Percentiles rank a stretch among this genome's conserved stretches.
Evolutionary conservation across 2,888 invertebrate genomes (phyloP).

Genomic region (Agrochola circellaris): DNA sequence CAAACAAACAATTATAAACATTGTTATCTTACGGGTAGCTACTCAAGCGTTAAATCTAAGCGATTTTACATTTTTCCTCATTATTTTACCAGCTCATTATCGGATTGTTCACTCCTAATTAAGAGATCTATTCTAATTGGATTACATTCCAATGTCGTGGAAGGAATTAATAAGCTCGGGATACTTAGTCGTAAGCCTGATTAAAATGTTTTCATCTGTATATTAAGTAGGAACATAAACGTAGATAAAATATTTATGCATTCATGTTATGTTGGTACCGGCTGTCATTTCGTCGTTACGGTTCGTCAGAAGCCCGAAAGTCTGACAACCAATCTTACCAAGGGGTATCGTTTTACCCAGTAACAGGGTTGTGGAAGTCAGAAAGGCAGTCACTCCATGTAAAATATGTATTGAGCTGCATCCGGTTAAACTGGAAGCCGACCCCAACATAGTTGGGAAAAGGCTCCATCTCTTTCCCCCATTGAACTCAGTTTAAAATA

Average conservation of each 20-base stretch:
- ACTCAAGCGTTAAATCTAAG: slow-evolving; percentile 32
- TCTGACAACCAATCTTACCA: neutral
- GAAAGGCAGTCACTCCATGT: neutral
- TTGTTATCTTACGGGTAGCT: slow-evolving; percentile 11
- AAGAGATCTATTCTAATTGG: slow-evolving; percentile 48
- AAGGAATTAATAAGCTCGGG: slow-evolving; percentile 15
- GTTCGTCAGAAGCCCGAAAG: neutral
- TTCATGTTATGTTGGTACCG: neutral
- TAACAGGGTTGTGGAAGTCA: neutral
- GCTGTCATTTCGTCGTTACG: neutral
- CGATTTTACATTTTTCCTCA: slow-evolving; percentile 51
- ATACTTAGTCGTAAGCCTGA: slow-evolving; percentile 21
- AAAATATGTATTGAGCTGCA: neutral
- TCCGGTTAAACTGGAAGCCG: neutral
- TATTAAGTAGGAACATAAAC: no score
- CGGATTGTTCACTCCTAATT: slow-evolving; percentile 50
- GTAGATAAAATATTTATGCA: neutral
- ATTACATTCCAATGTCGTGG: slow-evolving; percentile 38
- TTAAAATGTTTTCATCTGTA: slow-evolving; percentile 8
- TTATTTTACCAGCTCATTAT: slow-evolving; percentile 28
- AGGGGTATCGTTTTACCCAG: neutral
- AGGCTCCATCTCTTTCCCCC: no score
- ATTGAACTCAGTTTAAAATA: no score
- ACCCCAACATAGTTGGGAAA: neutral
- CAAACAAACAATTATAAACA: slow-evolving; percentile 2